Base-by-base conservation (phyloP, 2,888 invertebrate species). In the Luffia ferchaultella region DNA sequence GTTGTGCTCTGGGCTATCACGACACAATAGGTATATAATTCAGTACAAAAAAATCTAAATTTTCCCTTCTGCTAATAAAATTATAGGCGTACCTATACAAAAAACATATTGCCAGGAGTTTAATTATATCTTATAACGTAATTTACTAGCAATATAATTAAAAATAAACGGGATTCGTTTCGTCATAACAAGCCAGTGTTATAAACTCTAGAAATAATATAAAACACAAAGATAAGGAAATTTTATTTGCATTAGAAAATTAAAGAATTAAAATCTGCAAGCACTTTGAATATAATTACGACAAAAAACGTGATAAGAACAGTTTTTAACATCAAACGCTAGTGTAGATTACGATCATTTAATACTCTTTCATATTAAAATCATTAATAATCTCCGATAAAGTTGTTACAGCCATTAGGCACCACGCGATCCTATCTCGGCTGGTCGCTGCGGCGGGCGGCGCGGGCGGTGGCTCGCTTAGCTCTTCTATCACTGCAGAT, bases 341-440 rank as follows among this genome's bases (percentile, higher is more conserved):
- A 12, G 12, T 12, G 30, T 12, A 30, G 30, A 30, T 30, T 30
- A 30, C 30, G 30, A 30, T 30, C 30, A 30, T 30, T 7, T 30
- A 30, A 30, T 30, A 30, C 30, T 45, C 45, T 45, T 17, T 42
- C 49, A 16, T 42, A 49, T 49, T 43, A 42, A 49, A 43, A 19
- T 49, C 43, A 43, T 43, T 42, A 30, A 9, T 18, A 45, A 17
- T n/a, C 16, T 20, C 19, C n/a, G 43, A 40, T 49, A 43, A 18
- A 48, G 20, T 49, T 41, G 42, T 48, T 46, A 42, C 43, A 49
- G 20, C 49, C 17, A 49, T 49, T 49, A 49, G 43, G 49, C 43
- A 48, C 18, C 30, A 12, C 30, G 12, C 30, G 30, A 30, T 30
- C 5, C 30, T 30, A 30, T n/a, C n/a, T n/a, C 5, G 5, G 30